A percentile compares a stretch with the other conserved stretches of the same genome.
Conservation (phyloP, 2,888 invertebrate species). For the Xestia ashworthii region DNA sequence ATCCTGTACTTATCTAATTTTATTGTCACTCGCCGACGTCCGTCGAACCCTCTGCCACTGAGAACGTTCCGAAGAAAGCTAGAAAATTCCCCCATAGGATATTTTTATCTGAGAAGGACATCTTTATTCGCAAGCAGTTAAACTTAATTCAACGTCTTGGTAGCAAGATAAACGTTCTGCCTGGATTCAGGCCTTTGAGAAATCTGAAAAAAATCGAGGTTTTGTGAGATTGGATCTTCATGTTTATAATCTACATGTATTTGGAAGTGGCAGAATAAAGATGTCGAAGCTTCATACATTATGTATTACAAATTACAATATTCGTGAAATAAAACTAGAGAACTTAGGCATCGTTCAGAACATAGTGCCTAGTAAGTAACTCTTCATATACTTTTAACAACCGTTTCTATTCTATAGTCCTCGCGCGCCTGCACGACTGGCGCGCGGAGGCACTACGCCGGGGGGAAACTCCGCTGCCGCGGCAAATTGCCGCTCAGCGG, state of each 20-base stretch:
- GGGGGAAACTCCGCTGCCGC: too few relatives aligned
- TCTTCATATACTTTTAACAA: constrained; percentile 5
- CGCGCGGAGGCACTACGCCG: too few relatives aligned
- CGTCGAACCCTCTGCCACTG: constrained; percentile 81
- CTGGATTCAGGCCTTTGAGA: constrained; percentile 71
- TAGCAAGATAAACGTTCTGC: constrained; percentile 78
- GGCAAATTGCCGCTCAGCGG: too few relatives aligned
- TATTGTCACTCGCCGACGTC: constrained; percentile 87
- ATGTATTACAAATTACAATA: constrained; percentile 45
- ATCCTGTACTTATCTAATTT: constrained; percentile 90
- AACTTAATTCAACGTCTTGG: constrained; percentile 85
- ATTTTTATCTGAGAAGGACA: constrained; percentile 86
- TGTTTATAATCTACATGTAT: constrained; percentile 57
- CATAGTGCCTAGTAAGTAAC: not conserved
- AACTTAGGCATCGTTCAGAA: not conserved
- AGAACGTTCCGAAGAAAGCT: constrained; percentile 79
- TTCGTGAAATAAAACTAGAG: constrained; percentile 22
- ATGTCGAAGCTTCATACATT: constrained; percentile 48
- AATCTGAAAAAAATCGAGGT: constrained; percentile 73
- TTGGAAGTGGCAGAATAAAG: constrained; percentile 35
- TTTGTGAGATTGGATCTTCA: constrained; percentile 67
- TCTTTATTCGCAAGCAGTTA: constrained; percentile 88
- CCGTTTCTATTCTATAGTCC: constrained; percentile 17
- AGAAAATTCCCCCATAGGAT: constrained; percentile 82
- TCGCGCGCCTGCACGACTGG: too few relatives aligned